A percentile compares a stretch with the other conserved stretches of the same genome.
Evolutionary conservation across 30 jellyfish, hydroid and myxozoan species (phyloP).

Genomic region (Pseudorhiza aurosa): DNA sequence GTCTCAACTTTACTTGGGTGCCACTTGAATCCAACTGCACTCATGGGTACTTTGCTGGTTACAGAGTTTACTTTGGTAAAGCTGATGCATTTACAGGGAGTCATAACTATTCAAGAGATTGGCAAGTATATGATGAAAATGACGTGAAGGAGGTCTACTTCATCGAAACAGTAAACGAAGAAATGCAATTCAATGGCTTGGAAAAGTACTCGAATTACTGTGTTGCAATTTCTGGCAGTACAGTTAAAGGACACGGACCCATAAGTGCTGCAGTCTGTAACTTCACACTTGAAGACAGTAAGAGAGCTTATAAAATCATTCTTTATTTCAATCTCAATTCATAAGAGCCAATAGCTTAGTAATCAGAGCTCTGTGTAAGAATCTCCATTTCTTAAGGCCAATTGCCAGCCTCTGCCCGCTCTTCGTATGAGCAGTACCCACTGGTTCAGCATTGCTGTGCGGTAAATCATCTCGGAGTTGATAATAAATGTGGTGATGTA

Average conservation of each 20-base stretch:
- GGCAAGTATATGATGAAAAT: background rate
- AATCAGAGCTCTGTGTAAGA: too few relatives aligned
- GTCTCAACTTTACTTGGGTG: slow-evolving; percentile 33
- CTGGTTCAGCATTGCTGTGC: too few relatives aligned
- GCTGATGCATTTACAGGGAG: background rate
- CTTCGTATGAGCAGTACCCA: too few relatives aligned
- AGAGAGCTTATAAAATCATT: too few relatives aligned
- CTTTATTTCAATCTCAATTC: too few relatives aligned
- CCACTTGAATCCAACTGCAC: slow-evolving; percentile 32
- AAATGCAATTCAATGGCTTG: slow-evolving; percentile 7
- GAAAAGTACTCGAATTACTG: slow-evolving; percentile 45
- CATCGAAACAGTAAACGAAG: background rate
- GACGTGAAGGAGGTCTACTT: background rate
- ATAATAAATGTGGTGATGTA: too few relatives aligned
- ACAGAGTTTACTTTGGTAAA: slow-evolving; percentile 33
- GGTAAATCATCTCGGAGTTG: too few relatives aligned
- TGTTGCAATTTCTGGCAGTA: slow-evolving; percentile 23
- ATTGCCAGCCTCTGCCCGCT: too few relatives aligned
- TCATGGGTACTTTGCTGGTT: slow-evolving; percentile 23
- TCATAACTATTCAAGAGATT: background rate
- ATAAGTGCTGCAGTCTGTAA: background rate
- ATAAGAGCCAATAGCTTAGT: too few relatives aligned
- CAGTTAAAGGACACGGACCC: slow-evolving; percentile 59
- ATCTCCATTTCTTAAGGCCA: too few relatives aligned
- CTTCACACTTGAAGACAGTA: slow-evolving; percentile 43